Evolutionary conservation across 2,888 invertebrate species (phyloP).

Genomic region (Pogonocherus hispidulus): DNA sequence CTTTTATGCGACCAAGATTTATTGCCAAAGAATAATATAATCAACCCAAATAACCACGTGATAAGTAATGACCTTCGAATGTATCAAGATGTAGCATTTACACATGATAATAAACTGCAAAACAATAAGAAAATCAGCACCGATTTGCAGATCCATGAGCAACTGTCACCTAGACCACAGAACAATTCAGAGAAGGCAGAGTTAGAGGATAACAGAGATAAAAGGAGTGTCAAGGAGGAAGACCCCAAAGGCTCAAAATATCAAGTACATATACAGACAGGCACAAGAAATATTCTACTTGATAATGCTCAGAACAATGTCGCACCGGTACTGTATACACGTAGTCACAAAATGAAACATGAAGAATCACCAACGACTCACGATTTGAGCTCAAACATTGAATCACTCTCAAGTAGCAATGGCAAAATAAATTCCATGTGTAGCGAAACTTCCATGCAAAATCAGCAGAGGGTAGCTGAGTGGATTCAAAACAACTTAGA

Average conservation of each 20-base stretch:
- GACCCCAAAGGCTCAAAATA: conserved; percentile 83
- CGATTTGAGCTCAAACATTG: conserved; percentile 42
- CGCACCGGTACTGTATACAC: conserved; percentile 80
- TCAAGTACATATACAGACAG: conserved; percentile 80
- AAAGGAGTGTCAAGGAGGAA: conserved; percentile 55
- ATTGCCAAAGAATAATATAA: conserved; percentile 30
- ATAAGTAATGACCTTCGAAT: conserved; percentile 28
- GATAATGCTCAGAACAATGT: conserved; percentile 83
- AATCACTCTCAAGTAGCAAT: conserved; percentile 47
- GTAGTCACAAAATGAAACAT: conserved; percentile 28
- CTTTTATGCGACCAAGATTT: not conserved
- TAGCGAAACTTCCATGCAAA: conserved; percentile 57
- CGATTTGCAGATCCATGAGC: conserved; percentile 54
- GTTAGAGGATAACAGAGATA: conserved; percentile 45
- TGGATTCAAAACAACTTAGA: conserved; percentile 80
- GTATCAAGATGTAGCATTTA: conserved; percentile 37
- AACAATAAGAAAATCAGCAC: conserved; percentile 31
- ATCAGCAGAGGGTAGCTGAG: conserved; percentile 74
- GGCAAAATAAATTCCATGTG: conserved; percentile 47
- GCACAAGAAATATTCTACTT: conserved; percentile 84
- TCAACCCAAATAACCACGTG: conserved; percentile 31
- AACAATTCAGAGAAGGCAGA: conserved; percentile 50
- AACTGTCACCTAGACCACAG: conserved; percentile 47
- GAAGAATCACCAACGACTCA: conserved; percentile 15
- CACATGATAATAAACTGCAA: conserved; percentile 36